A percentile compares a stretch with the other conserved stretches of the same genome.
These are phyloP conservation scores for Coreoperca whiteheadi DNA, from an alignment of 2,113 vertebrate species.

Conservation along the genomic window DNA sequence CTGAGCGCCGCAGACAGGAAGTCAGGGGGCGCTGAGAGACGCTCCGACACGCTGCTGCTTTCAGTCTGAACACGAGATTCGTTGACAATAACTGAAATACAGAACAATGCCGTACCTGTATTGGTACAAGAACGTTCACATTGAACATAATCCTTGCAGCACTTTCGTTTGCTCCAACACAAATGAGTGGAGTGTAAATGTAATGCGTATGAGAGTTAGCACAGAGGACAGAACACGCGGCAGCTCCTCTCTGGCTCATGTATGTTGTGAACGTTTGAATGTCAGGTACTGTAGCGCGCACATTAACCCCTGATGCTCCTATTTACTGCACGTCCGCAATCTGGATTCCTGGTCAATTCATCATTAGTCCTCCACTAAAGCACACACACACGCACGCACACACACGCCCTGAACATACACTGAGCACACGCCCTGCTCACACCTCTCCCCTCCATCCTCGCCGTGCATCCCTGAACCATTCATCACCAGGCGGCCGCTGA, in stretches of 20 bases:
- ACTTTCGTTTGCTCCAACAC: background rate
- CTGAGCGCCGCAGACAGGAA: too few species aligned
- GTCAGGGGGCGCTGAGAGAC: too few species aligned
- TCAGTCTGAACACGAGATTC: too few species aligned
- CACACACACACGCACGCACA: conserved; percentile 39
- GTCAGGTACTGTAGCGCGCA: conserved; percentile 39
- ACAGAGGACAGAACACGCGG: too few species aligned
- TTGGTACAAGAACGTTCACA: too few species aligned
- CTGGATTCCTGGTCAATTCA: conserved; percentile 64
- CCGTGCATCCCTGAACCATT: conserved; percentile 86
- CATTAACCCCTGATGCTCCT: conserved; percentile 69
- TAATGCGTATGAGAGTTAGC: too few species aligned
- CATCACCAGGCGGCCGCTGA: conserved; percentile 94
- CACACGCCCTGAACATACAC: conserved; percentile 31
- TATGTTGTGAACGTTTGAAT: conserved; percentile 36
- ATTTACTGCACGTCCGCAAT: conserved; percentile 37
- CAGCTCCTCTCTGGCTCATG: background rate
- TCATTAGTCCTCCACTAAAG: conserved; percentile 61
- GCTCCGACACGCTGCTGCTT: too few species aligned
- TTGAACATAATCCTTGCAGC: background rate
- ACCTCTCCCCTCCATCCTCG: conserved; percentile 82
- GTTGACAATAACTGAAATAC: too few species aligned
- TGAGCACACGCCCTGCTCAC: conserved; percentile 56
- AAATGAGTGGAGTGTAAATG: background rate
- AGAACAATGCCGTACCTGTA: too few species aligned